These are phyloP conservation scores for Empis stercorea DNA, from an alignment of 2,888 invertebrate species.

Conservation along the genomic window DNA sequence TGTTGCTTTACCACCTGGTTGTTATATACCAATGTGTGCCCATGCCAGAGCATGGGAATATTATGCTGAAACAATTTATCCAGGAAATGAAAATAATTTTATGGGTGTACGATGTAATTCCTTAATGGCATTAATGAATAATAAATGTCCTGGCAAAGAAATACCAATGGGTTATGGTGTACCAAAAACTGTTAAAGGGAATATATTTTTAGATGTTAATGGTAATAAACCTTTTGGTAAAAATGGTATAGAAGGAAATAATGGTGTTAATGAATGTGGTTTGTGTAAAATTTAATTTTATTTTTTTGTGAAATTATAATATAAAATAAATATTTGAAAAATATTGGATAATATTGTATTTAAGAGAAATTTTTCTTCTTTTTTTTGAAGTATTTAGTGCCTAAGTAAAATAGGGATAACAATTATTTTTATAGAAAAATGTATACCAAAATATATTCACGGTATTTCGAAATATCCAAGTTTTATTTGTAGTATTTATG, in stretches of 20 bases:
- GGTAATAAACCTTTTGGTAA: constrained; percentile 22
- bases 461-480: too few relatives aligned
- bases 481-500: too few relatives aligned
- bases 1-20: constrained; percentile 25
- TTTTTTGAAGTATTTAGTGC: too few relatives aligned
- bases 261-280: neutral
- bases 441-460: too few relatives aligned
- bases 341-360: too few relatives aligned
- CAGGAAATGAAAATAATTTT: constrained; percentile 23
- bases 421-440: too few relatives aligned
- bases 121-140: constrained; percentile 18
- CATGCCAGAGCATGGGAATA: constrained; percentile 27
- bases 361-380: too few relatives aligned
- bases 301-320: too few relatives aligned
- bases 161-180: constrained; percentile 29
- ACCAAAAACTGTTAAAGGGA: constrained; percentile 24
- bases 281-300: neutral
- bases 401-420: too few relatives aligned
- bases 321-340: too few relatives aligned
- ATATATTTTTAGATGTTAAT: constrained; percentile 29
- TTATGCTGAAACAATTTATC: constrained; percentile 28
- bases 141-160: constrained; percentile 21
- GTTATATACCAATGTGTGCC: constrained; percentile 23
- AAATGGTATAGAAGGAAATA: neutral
- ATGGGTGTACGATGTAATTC: constrained; percentile 22